A percentile compares a stretch with the other conserved stretches of the same genome.
Evolutionary conservation across 2,888 invertebrate genomes (phyloP).

Genomic region (Hydrotaea diabolus): DNA sequence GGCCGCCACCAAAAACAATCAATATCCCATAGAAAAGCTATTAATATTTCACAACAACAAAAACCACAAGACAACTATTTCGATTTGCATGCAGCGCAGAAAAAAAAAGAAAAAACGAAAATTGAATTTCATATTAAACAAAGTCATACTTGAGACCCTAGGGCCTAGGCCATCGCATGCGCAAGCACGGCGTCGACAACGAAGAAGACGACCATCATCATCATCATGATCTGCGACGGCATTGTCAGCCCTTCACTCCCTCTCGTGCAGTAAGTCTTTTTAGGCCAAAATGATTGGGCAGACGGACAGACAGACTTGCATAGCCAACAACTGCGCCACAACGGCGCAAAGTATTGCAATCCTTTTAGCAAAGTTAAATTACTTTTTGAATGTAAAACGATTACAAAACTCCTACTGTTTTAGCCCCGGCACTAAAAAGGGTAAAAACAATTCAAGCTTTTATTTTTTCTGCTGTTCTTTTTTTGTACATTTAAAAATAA

Average conservation of each 20-base stretch:
- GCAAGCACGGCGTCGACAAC: constrained; percentile 31
- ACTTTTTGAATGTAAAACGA: constrained; percentile 68
- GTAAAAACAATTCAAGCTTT: constrained; percentile 1
- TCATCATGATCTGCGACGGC: constrained; percentile 28
- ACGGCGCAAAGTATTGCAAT: constrained; percentile 37
- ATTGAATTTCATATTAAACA: constrained; percentile 68
- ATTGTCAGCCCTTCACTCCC: neutral
- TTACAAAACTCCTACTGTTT: constrained; percentile 68
- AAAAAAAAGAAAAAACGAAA: constrained; percentile 46
- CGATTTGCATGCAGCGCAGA: constrained; percentile 64
- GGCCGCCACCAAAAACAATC: constrained; percentile 42
- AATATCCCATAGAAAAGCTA: constrained; percentile 58
- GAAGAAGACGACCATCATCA: constrained; percentile 39
- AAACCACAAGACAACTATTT: constrained; percentile 22
- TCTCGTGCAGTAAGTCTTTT: neutral
- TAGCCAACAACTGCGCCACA: constrained; percentile 7
- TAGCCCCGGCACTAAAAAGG: neutral
- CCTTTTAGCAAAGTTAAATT: constrained; percentile 68
- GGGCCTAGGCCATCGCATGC: constrained; percentile 62
- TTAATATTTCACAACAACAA: constrained; percentile 56
- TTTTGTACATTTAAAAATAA: constrained; percentile 43
- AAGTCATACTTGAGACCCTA: constrained; percentile 64
- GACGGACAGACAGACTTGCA: constrained; percentile 29
- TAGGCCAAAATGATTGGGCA: constrained; percentile 41
- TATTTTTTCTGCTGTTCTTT: neutral